These are phyloP conservation scores for Ivindomyrus marchei DNA, from an alignment of 2,113 vertebrate genomes.

Conservation along the genomic window DNA sequence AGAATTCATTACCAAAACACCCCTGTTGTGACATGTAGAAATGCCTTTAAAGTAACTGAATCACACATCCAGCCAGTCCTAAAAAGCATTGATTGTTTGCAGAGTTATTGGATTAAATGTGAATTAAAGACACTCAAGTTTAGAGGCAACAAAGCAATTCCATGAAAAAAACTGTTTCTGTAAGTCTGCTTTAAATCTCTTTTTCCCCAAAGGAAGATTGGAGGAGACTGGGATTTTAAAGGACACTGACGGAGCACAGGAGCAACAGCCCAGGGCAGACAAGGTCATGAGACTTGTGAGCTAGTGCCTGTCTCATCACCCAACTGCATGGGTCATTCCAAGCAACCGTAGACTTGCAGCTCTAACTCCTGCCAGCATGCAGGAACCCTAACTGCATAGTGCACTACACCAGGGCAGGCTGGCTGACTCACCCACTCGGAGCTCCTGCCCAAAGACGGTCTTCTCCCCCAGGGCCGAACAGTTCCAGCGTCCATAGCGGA, in stretches of 20 bases:
- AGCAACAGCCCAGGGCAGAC: not conserved
- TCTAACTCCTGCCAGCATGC: not conserved
- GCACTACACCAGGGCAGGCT: too few species aligned
- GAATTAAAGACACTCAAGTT: constrained; percentile 50
- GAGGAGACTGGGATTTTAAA: constrained; percentile 6
- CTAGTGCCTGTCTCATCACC: constrained; percentile 12
- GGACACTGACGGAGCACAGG: not conserved
- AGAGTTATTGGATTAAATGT: constrained; percentile 60
- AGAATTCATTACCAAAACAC: constrained; percentile 45
- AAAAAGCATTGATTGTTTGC: constrained; percentile 59
- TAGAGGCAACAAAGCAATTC: constrained; percentile 58
- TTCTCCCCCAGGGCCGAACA: constrained; percentile 75
- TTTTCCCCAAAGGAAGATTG: not conserved
- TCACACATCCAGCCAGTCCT: constrained; percentile 50
- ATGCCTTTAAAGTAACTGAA: constrained; percentile 41
- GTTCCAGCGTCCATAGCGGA: constrained; percentile 75
- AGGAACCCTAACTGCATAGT: not conserved
- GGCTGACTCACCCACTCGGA: constrained; percentile 73
- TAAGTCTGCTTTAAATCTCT: constrained; percentile 35
- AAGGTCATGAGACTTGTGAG: constrained; percentile 18
- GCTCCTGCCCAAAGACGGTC: constrained; percentile 77
- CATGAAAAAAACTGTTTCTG: constrained; percentile 49
- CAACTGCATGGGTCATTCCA: not conserved
- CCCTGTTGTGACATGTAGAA: not conserved
- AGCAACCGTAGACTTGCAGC: not conserved